phyloP scores from a whole-genome alignment of 2,113 vertebrate species.

The Sinosuthora webbiana region DNA sequence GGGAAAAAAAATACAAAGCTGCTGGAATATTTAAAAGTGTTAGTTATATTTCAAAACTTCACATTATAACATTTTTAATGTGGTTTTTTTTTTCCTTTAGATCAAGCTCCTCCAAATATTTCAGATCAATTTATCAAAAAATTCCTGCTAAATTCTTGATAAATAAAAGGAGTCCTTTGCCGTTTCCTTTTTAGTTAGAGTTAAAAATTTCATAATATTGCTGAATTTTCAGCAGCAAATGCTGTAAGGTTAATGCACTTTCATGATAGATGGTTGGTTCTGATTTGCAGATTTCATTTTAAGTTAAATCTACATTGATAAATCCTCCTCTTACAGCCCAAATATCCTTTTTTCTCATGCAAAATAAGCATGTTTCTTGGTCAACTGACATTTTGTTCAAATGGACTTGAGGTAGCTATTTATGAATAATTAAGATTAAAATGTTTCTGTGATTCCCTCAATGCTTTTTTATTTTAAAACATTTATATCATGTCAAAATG shows the following conservation, averaged over 20 bases:
- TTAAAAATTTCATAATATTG: constrained; percentile 58
- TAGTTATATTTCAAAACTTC: constrained; percentile 41
- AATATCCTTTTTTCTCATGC: constrained; percentile 50
- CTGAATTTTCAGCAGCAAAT: constrained; percentile 46
- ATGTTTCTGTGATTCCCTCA: constrained; percentile 81
- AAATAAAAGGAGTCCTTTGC: neutral
- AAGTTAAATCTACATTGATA: constrained; percentile 72
- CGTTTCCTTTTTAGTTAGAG: constrained; percentile 42
- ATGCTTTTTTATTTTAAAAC: constrained; percentile 80
- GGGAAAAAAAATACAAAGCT: constrained; percentile 27
- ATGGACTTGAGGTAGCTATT: constrained; percentile 76
- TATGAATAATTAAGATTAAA: constrained; percentile 89
- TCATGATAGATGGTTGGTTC: constrained; percentile 50
- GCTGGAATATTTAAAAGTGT: constrained; percentile 22
- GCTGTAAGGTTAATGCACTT: constrained; percentile 47
- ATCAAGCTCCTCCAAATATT: constrained; percentile 4
- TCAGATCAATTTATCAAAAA: constrained; percentile 46
- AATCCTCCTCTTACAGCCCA: constrained; percentile 43
- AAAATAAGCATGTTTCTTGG: constrained; percentile 79
- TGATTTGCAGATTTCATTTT: constrained; percentile 67
- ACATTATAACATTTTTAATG: neutral
- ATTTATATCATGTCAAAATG: constrained; percentile 83
- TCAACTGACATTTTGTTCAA: constrained; percentile 80
- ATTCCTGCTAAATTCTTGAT: constrained; percentile 21
- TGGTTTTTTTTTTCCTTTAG: neutral